Base-by-base conservation (phyloP, 2,888 invertebrate species). In the Cryptus viduatorius region DNA sequence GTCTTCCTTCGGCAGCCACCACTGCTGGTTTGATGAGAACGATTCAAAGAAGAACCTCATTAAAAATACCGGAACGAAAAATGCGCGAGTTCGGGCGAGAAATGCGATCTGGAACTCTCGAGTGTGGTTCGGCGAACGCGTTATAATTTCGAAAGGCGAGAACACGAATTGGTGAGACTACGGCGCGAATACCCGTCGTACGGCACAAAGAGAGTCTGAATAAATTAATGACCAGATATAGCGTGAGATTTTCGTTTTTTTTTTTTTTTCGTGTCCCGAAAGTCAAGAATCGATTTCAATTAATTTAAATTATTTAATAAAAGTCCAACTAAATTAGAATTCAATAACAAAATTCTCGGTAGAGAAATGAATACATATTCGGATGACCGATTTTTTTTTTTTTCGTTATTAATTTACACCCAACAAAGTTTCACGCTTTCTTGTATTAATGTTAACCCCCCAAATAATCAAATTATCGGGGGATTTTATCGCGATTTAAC, bases 31-130 rank as follows among this genome's bases (percentile, higher is more conserved):
- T 89, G 89, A 90, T 88, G 89, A 89, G 88, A 89, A 85, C 87
- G 88, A 90, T 90, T 90, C 90, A 89, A 89, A 89, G 89, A 88
- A 89, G 89, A 16, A 83, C 86, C 92, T 92, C 92, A 88, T 91
- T 92, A 91, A 91, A 90, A 90, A 84, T 84, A 87, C 29, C 77
- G 73, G 80, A 76, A 61, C 79, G 81, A 75, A 81, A 81, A 84
- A 81, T 81, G 69, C 56, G 44, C 64, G 53, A 68, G 61, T 24
- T 80, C 59, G 68, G 78, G 72, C 24, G 64, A 59, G 59, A 48
- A 61, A 73, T 10, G 67, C 42, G 73, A 68, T 61, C 73, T 19
- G 48, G 48, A 73, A 56, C 73, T 75, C 64, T 24, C 75, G 73
- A 72, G 77, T 83, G 73, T 65, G 73, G 24, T n/a, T 5, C 10